phyloP scores from a whole-genome alignment of 2,797 vertebrate species.

The Pristis pectinata region DNA sequence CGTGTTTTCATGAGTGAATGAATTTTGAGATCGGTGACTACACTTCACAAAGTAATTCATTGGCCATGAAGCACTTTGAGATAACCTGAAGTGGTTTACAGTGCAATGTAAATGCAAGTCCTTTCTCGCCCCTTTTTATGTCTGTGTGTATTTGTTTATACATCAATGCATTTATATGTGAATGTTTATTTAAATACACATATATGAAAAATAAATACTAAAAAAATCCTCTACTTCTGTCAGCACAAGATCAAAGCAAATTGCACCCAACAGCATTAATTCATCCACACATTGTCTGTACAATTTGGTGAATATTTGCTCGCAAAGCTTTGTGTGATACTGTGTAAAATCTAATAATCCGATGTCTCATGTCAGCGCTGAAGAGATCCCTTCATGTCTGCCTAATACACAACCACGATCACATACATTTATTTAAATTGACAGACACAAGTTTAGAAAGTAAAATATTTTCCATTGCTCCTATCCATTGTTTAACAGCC shows the following conservation, averaged over 20 bases:
- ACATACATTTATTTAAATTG: constrained; percentile 24
- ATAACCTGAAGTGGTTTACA: background rate
- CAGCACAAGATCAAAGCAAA: constrained; percentile 3
- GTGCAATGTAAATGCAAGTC: background rate
- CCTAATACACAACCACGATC: background rate
- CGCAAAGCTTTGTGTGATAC: constrained; percentile 17
- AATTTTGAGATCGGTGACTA: background rate
- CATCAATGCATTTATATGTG: background rate
- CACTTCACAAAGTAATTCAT: background rate
- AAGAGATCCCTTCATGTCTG: constrained; percentile 11
- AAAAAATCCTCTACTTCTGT: background rate
- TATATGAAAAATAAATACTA: background rate
- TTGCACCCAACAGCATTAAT: constrained; percentile 27
- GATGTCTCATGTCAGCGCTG: background rate
- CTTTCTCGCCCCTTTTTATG: background rate
- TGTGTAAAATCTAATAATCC: constrained; percentile 29
- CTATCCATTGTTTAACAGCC: constrained; percentile 24
- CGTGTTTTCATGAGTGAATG: no score
- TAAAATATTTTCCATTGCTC: constrained; percentile 34
- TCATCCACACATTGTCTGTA: background rate
- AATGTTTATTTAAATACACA: no score
- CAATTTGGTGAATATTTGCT: constrained; percentile 22
- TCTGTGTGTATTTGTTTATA: background rate
- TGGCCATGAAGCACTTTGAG: background rate
- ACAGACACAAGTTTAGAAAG: constrained; percentile 29